Evolutionary conservation across 1,140 invertebrate species (phyloP), one percentile per base, ranked within the genome.

Genomic region (Papilio machaon): DNA sequence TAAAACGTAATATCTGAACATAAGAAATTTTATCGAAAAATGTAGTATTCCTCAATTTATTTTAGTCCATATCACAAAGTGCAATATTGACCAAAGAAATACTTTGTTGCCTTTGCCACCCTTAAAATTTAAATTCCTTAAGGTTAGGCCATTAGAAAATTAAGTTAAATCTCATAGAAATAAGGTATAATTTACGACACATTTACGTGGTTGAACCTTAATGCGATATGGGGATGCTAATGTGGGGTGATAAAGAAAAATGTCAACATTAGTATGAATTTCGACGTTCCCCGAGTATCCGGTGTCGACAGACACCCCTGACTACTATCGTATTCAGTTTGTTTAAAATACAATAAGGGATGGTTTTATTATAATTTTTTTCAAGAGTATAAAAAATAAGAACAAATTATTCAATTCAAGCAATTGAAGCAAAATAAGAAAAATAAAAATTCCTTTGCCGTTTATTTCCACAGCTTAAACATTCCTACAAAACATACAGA

Each of bases 181-280:
- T 79, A 79, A 67, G 23, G 58, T 67, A 11, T n/a, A 79, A 79
- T 13, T 64, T 79, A 17, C 30, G 46, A 46, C 19, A 10, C 38
- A 15, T 47, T 76, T 67, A 43, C 30, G n/a, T 11, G 9, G 54
- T 60, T 67, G 58, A 76, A 54, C 58, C 7, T 64, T 43, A 64
- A 79, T 64, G 58, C 35, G 35, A 79, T 79, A 79, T 17, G 54
- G 54, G 58, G 23, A 47, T 79, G 19, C 77, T 82, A 85, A 82
- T 79, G 74, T 47, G 23, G 81, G 84, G 85, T 83, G 87, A 87
- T 87, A 88, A 87, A 60, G 75, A 49, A 30, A 80, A 86, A 81
- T 85, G 87, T 88, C 86, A 88, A 88, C 87, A 86, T 83, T 84
- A 73, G 79, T 83, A 81, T 80, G 82, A 67, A 83, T 82, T 82